Evolutionary conservation across 2,113 vertebrate species (phyloP).

Genomic region (Misgurnus mizolepis): DNA sequence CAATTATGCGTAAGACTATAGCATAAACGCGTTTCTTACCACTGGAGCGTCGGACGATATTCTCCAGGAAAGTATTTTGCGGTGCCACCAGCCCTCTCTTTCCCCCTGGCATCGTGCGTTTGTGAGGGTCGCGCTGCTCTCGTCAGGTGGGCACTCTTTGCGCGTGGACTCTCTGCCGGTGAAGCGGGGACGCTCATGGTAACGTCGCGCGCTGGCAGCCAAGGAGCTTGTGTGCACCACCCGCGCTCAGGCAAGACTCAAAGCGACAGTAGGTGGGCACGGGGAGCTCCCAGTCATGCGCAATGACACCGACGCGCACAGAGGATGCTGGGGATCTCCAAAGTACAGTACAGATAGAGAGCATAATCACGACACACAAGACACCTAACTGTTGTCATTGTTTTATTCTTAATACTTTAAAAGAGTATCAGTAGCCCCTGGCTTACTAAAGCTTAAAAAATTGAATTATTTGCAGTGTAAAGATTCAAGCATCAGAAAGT

Average conservation of each 20-base stretch:
- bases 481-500: no score
- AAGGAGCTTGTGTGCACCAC: conserved; percentile 65
- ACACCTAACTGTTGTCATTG: no score
- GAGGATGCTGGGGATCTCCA: conserved; percentile 8
- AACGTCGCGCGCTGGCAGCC: conserved; percentile 72
- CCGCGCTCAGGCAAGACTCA: conserved; percentile 53
- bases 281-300: conserved; percentile 27
- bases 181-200: conserved; percentile 79
- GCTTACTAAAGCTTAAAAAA: no score
- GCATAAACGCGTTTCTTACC: conserved; percentile 75
- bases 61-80: conserved; percentile 97
- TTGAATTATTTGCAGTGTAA: no score
- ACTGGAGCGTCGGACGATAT: conserved; percentile 93
- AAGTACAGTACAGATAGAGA: not conserved
- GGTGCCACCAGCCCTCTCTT: conserved; percentile 97
- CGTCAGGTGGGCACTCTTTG: conserved; percentile 63
- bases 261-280: conserved; percentile 27
- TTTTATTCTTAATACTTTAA: no score
- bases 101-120: conserved; percentile 93
- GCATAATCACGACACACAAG: no score
- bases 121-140: conserved; percentile 62
- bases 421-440: no score
- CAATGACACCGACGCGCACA: not conserved
- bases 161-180: conserved; percentile 76
- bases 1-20: not conserved